A percentile compares a stretch with the other conserved stretches of the same genome.
Evolutionary conservation across 2,888 invertebrate genomes (phyloP).

Genomic region (Dynastes tityus): DNA sequence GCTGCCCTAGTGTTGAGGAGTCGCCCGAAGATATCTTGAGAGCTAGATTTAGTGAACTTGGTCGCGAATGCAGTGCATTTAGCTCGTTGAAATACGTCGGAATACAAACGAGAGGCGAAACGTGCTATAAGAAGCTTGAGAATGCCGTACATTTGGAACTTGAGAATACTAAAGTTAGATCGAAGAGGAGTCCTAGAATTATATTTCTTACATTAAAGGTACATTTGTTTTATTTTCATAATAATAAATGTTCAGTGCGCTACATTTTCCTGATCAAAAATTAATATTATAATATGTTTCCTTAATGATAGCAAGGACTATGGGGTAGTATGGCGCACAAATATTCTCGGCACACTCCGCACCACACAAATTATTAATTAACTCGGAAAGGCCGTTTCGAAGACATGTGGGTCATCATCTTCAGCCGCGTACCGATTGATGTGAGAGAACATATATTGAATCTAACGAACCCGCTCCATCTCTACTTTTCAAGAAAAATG

Average conservation of each 20-base stretch:
- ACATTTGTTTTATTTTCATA: slow-evolving; percentile 48
- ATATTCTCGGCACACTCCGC: too few species aligned
- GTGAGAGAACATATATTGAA: too few species aligned
- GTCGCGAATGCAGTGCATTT: slow-evolving; percentile 80
- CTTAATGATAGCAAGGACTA: too few species aligned
- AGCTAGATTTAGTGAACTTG: slow-evolving; percentile 76
- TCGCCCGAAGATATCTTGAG: slow-evolving; percentile 78
- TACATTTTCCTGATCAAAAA: too few species aligned
- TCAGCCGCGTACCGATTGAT: too few species aligned
- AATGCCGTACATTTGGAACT: slow-evolving; percentile 76
- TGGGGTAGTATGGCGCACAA: too few species aligned
- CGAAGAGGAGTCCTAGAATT: slow-evolving; percentile 78
- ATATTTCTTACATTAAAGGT: slow-evolving; percentile 81
- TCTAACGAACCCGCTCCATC: too few species aligned
- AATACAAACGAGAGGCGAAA: slow-evolving; percentile 73
- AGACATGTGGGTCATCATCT: too few species aligned
- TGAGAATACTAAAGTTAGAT: slow-evolving; percentile 80
- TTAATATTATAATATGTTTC: too few species aligned
- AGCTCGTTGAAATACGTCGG: slow-evolving; percentile 81
- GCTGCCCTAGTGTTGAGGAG: slow-evolving; percentile 73
- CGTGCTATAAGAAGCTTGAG: slow-evolving; percentile 76
- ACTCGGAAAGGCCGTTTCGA: too few species aligned
- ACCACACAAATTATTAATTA: too few species aligned
- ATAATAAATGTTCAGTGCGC: neutral
- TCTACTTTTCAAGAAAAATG: too few species aligned